phyloP scores from a whole-genome alignment of 2,113 vertebrate species.

The Damaliscus lunatus region DNA sequence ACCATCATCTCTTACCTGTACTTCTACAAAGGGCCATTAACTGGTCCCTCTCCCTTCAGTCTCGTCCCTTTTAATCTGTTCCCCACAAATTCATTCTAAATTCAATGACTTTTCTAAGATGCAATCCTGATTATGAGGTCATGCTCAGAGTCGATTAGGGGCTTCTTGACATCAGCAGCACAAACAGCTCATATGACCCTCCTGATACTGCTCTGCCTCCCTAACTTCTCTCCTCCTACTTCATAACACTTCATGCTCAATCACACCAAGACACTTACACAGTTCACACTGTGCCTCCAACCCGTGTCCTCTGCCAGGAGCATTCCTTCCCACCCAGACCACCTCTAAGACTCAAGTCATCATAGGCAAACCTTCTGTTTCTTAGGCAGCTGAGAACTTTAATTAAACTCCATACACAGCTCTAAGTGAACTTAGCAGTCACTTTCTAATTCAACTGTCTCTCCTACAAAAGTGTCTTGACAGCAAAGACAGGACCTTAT shows the following conservation, averaged over 20 bases:
- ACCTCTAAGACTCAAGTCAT: neutral
- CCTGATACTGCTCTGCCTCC: neutral
- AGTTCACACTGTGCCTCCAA: neutral
- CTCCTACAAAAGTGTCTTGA: neutral
- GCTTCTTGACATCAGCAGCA: neutral
- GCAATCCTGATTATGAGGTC: neutral
- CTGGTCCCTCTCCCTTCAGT: neutral
- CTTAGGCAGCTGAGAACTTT: neutral
- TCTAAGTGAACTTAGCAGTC: neutral
- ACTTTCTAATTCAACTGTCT: neutral
- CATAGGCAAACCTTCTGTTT: neutral
- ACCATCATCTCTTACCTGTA: neutral
- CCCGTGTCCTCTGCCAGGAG: neutral
- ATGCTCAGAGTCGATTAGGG: neutral
- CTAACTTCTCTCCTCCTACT: neutral
- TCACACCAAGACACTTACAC: neutral
- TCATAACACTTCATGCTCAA: too few relatives aligned
- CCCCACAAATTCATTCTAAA: neutral
- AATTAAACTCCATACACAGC: neutral
- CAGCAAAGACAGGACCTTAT: neutral
- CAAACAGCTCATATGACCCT: neutral
- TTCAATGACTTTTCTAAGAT: neutral
- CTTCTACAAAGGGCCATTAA: neutral
- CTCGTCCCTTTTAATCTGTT: neutral
- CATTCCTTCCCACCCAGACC: neutral